A percentile compares a stretch with the other conserved stretches of the same genome.
phyloP scores from a whole-genome alignment of 2,797 vertebrate genomes.

The Melanotaenia maccullochi region DNA sequence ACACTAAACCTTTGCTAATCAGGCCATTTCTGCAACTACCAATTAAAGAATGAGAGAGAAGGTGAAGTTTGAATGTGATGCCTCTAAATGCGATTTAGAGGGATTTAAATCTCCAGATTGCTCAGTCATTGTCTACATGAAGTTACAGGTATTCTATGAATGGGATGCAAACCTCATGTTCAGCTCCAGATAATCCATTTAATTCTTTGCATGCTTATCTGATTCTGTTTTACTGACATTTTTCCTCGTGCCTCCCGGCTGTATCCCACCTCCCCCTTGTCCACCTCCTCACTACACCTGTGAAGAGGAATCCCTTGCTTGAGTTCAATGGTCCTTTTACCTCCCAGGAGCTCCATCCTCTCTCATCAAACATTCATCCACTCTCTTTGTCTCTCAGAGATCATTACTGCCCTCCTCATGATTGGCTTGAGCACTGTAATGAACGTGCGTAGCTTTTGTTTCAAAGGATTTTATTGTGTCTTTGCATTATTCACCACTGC shows the following conservation, averaged over 20 bases:
- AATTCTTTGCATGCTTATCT: conserved; percentile 3
- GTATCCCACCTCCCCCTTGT: conserved; percentile 1
- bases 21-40: conserved; percentile 48
- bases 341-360: conserved; percentile 57
- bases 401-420: conserved; percentile 56
- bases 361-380: conserved; percentile 76
- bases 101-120: neutral
- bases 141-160: conserved; percentile 1
- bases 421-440: conserved; percentile 50
- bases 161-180: conserved; percentile 11
- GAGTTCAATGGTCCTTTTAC: conserved; percentile 26
- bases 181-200: conserved; percentile 18
- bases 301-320: conserved; percentile 51
- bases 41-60: conserved; percentile 37
- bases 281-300: conserved; percentile 41
- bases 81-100: neutral
- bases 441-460: conserved; percentile 53
- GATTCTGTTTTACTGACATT: conserved; percentile 18
- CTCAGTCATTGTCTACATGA: neutral
- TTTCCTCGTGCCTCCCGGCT: conserved; percentile 26
- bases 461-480: conserved; percentile 54
- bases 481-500: conserved; percentile 70
- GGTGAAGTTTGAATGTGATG: conserved; percentile 36
- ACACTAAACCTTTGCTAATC: conserved; percentile 61
- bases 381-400: conserved; percentile 62